Percentiles rank a stretch among this genome's conserved stretches.
These are phyloP conservation scores for Prinia subflava DNA, from an alignment of 2,113 vertebrate species.

Conservation along the genomic window DNA sequence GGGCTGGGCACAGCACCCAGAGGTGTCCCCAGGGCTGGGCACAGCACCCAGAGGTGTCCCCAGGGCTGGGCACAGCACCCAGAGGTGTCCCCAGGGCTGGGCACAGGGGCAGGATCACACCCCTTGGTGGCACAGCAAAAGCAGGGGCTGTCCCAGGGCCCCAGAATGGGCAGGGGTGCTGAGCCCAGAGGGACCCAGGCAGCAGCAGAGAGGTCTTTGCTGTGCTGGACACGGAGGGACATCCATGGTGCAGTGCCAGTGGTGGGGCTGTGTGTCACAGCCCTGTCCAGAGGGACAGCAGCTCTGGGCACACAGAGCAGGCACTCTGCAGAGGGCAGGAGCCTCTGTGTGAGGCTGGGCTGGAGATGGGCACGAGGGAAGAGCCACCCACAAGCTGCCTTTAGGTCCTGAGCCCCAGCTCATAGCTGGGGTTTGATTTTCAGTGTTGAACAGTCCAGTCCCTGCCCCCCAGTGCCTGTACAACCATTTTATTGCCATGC, in stretches of 20 bases:
- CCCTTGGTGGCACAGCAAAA: neutral
- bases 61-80: neutral
- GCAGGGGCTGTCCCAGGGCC: neutral
- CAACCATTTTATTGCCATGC: fast-evolving
- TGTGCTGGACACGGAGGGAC: too few species aligned
- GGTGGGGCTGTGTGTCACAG: neutral
- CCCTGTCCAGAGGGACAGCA: neutral
- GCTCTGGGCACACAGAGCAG: neutral
- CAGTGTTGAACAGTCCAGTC: neutral
- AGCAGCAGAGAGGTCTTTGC: neutral
- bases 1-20: neutral
- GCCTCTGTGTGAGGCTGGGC: fast-evolving
- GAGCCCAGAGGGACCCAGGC: neutral
- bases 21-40: neutral
- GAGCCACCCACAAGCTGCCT: neutral
- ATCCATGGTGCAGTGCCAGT: neutral
- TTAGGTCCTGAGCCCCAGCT: neutral
- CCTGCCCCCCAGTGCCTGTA: neutral
- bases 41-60: neutral
- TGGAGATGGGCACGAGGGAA: neutral
- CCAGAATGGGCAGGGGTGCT: neutral
- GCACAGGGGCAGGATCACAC: neutral
- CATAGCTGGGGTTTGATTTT: neutral
- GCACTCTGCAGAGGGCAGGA: neutral
- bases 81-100: neutral